Evolutionary conservation across 2,113 vertebrate species (phyloP), one percentile per base, ranked within the genome.

Genomic region (Lagenorhynchus albirostris): DNA sequence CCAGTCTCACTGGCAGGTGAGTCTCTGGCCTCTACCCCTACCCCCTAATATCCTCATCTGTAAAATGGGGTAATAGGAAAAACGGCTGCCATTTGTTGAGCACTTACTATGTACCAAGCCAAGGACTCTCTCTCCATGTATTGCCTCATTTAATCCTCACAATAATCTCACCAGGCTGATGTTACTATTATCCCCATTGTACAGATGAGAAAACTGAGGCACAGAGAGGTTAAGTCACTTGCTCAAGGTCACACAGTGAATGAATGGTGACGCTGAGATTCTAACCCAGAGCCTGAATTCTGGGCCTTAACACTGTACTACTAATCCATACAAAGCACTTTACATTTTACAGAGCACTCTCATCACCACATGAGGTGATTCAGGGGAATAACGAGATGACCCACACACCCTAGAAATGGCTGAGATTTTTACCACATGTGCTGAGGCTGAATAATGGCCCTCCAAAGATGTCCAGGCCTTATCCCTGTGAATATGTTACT

Each of bases 201-300:
- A 93, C 36, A 81, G 65, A 91, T 44, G 41, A 86, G 53, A 81
- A 70, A 92, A 81, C 67, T 12, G n/a, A 93, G 47, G 79, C 73
- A 82, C 44, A 89, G 55, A 87, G 53, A 85, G 15, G 26, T 38
- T 68, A 84, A 63, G 55, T 62, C 31, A 38, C 23, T 76, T 55
- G 58, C 85, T 83, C 41, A 87, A 84, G 15, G 13, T 77, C 73
- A 88, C 60, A 55, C 9, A 65, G 23, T 44, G 63, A 93, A 73
- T 63, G 50, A 77, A 67, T 36, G 12, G 31, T 84, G 62, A 71
- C 18, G 53, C 29, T 88, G 60, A 92, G 67, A 95, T 92, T 92
- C 62, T 58, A 88, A 90, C 80, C 29, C 53, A 71, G 70, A 89
- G 62, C 44, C 68, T 92, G 38, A 68, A 63, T 74, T 83, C 71